A percentile compares a stretch with the other conserved stretches of the same genome.
phyloP scores from a whole-genome alignment of 2,888 invertebrate species.

The Anoplius nigerrimus region DNA sequence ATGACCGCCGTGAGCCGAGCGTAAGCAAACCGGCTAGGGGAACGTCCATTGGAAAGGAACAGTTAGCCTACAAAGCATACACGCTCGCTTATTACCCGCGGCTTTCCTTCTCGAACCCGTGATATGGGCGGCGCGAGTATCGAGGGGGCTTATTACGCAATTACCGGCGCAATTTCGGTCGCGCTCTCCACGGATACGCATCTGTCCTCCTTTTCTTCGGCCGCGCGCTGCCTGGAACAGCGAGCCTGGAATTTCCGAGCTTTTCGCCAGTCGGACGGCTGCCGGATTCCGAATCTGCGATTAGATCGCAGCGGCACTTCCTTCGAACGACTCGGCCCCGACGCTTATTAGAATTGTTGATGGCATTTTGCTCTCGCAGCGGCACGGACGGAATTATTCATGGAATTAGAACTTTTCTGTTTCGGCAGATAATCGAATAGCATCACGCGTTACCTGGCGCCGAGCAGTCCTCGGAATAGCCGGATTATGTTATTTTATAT shows the following conservation, averaged over 20 bases:
- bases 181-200: conserved; percentile 60
- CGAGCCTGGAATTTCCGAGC: not conserved
- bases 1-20: conserved; percentile 47
- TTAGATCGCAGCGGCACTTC: too few species aligned
- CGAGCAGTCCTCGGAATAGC: too few species aligned
- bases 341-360: too few species aligned
- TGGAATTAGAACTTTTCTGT: too few species aligned
- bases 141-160: conserved; percentile 68
- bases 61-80: conserved; percentile 57
- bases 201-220: conserved; percentile 41
- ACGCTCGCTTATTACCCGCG: conserved; percentile 59
- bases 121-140: conserved; percentile 26
- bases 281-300: too few species aligned
- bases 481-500: too few species aligned
- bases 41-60: conserved; percentile 31
- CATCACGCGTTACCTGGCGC: too few species aligned
- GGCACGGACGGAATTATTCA: too few species aligned
- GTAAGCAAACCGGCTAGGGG: conserved; percentile 25
- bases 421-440: too few species aligned
- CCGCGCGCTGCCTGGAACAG: not conserved
- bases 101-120: conserved; percentile 52
- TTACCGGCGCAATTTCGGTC: conserved; percentile 69
- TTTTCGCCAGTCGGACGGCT: too few species aligned
- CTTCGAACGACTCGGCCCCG: too few species aligned
- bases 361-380: too few species aligned